Conservation (phyloP, 92 coral and sea anemone genomes). For the Palythoa caribaeorum region DNA sequence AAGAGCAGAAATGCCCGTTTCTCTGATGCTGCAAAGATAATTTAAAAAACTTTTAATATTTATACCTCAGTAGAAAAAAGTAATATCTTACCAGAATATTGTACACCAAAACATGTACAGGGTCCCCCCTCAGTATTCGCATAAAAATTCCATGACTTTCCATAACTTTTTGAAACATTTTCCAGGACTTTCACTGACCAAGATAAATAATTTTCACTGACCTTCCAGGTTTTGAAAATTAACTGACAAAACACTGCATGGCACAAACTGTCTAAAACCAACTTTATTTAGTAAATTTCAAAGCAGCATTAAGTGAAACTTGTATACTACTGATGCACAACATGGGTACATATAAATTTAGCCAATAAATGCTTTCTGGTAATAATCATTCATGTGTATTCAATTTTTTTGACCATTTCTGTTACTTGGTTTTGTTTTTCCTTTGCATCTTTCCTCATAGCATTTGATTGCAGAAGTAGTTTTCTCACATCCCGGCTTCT, state of each 20-base stretch:
- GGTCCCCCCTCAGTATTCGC: constrained; percentile 31
- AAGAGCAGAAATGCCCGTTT: constrained; percentile 59
- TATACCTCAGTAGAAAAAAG: too few species aligned
- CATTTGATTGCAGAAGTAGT: neutral
- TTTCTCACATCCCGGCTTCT: neutral
- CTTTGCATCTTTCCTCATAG: constrained; percentile 3
- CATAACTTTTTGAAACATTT: neutral
- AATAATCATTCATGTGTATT: neutral
- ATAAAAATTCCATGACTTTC: neutral
- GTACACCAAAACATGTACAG: too few species aligned
- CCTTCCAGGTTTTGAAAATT: constrained; percentile 16
- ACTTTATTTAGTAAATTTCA: constrained; percentile 20
- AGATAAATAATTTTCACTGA: constrained; percentile 11
- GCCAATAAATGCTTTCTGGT: neutral
- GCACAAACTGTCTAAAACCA: constrained; percentile 13
- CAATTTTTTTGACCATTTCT: neutral
- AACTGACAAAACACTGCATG: constrained; percentile 9
- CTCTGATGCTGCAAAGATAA: constrained; percentile 48
- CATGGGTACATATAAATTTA: neutral
- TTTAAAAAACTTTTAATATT: too few species aligned
- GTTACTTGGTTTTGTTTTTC: neutral
- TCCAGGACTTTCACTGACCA: constrained; percentile 19
- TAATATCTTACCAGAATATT: too few species aligned
- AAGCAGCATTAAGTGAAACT: neutral
- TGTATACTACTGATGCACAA: neutral